Evolutionary conservation across 2,113 vertebrate genomes (phyloP).

Genomic region (Pygoscelis adeliae): DNA sequence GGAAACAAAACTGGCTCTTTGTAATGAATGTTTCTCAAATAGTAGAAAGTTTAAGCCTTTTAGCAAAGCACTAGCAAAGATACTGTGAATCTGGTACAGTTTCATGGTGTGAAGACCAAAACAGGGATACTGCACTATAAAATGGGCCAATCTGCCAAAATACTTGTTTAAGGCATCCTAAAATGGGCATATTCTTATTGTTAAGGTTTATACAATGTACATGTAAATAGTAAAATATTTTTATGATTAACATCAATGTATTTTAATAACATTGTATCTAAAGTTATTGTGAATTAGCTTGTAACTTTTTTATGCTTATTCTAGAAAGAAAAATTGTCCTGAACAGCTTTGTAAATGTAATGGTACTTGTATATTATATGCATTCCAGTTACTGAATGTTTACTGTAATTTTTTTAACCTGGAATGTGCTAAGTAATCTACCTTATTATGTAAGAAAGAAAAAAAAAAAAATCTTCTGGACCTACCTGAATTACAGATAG

Average conservation of each 20-base stretch:
- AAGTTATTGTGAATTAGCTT: constrained; percentile 75
- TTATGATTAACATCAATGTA: constrained; percentile 89
- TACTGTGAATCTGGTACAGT: constrained; percentile 39
- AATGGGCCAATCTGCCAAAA: constrained; percentile 66
- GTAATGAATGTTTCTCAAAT: neutral
- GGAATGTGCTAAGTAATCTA: constrained; percentile 67
- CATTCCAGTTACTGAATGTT: constrained; percentile 78
- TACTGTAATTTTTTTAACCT: constrained; percentile 71
- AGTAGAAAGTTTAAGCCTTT: neutral
- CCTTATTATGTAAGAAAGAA: constrained; percentile 45
- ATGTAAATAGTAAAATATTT: constrained; percentile 94
- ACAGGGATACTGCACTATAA: constrained; percentile 60
- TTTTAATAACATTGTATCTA: constrained; percentile 89
- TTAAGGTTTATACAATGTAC: constrained; percentile 80
- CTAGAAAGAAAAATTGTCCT: constrained; percentile 58
- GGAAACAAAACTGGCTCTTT: constrained; percentile 53
- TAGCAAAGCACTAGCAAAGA: neutral
- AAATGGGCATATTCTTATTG: constrained; percentile 71
- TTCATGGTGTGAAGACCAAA: constrained; percentile 78
- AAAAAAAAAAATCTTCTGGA: neutral
- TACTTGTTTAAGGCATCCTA: constrained; percentile 62
- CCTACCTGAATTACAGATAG: constrained; percentile 55
- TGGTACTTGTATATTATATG: constrained; percentile 65
- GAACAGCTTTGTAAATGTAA: constrained; percentile 74
- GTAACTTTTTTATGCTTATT: constrained; percentile 78